A percentile compares a stretch with the other conserved stretches of the same genome.
Evolutionary conservation across 2,797 vertebrate genomes (phyloP).

Genomic region (Labroides dimidiatus): DNA sequence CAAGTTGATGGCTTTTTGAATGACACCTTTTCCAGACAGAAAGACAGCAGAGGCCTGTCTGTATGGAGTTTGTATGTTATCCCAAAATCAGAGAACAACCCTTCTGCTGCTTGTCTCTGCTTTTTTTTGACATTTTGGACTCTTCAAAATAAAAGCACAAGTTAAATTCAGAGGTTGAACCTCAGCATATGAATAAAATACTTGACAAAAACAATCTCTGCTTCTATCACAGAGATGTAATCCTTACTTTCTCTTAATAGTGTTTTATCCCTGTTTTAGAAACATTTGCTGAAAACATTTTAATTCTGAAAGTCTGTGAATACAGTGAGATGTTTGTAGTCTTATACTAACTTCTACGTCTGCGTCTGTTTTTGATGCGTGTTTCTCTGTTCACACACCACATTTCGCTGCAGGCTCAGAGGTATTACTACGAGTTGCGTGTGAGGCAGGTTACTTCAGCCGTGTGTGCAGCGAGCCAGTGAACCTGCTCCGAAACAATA

Average conservation of each 20-base stretch:
- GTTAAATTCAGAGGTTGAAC: conserved; percentile 15
- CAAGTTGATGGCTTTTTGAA: too few species aligned
- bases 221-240: conserved; percentile 51
- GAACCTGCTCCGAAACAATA: conserved; percentile 72
- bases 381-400: conserved; percentile 32
- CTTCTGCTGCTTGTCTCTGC: conserved; percentile 3
- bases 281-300: not conserved
- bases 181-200: not conserved
- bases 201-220: not conserved
- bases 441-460: conserved; percentile 53
- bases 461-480: conserved; percentile 50
- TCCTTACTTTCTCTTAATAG: conserved; percentile 16
- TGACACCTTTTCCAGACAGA: too few species aligned
- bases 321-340: conserved; percentile 2
- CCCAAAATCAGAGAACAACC: not conserved
- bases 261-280: conserved; percentile 31
- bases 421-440: conserved; percentile 56
- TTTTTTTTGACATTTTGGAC: conserved; percentile 3
- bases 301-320: conserved; percentile 17
- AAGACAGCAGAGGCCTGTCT: too few species aligned
- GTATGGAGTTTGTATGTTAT: too few species aligned
- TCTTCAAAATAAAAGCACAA: conserved; percentile 1
- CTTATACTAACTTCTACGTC: conserved; percentile 17
- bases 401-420: conserved; percentile 26
- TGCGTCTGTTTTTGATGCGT: conserved; percentile 20